Evolutionary conservation across 2,113 vertebrate genomes (phyloP).

Genomic region (Rhizomys pruinosus): DNA sequence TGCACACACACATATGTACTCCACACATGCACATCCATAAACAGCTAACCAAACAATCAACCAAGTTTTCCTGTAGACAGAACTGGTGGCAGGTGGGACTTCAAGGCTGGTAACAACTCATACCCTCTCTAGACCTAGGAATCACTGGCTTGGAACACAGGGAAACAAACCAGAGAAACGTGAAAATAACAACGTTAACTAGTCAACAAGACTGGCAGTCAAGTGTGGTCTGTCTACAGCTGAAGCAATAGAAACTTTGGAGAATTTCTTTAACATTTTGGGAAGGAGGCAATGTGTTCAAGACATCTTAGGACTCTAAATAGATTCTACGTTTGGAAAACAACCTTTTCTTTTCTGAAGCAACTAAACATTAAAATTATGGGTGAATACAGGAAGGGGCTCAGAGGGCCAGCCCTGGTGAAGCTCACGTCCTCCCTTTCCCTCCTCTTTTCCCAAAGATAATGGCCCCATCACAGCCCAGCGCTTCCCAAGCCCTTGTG

Average conservation of each 20-base stretch:
- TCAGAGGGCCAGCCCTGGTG: background rate
- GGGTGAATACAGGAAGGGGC: background rate
- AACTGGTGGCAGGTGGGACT: no score
- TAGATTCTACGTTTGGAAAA: conserved; percentile 7
- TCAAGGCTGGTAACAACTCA: background rate
- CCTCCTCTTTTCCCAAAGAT: conserved; percentile 77
- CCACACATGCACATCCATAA: background rate
- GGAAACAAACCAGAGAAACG: background rate
- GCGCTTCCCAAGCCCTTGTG: background rate
- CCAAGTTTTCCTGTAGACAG: background rate
- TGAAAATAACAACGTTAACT: background rate
- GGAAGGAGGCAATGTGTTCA: background rate
- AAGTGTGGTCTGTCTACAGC: background rate
- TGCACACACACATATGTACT: background rate
- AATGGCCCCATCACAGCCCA: conserved; percentile 80
- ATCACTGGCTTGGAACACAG: background rate
- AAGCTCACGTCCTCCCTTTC: background rate
- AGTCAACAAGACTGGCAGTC: background rate
- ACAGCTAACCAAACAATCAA: background rate
- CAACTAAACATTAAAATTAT: background rate
- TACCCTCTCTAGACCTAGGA: background rate
- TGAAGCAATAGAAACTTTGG: background rate
- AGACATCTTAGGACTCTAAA: background rate
- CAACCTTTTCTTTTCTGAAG: background rate
- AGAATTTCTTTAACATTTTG: background rate